Base-by-base conservation (phyloP, 1,140 invertebrate species). In the Pogonomyrmex barbatus region DNA sequence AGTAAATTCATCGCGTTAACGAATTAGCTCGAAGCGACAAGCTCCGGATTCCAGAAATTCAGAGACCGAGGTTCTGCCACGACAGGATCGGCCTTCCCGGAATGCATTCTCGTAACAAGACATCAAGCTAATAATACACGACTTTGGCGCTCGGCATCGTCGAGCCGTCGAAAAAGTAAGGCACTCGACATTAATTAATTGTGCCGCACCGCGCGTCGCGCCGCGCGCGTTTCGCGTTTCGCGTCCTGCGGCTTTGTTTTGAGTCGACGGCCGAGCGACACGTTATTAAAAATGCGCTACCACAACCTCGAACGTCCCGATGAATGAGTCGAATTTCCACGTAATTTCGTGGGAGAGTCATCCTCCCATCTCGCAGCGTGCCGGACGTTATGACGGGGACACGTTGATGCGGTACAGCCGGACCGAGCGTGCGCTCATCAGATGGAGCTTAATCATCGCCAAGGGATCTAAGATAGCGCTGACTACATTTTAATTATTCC, bases 401-500 rank as follows among this genome's bases (percentile, higher is more conserved):
- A 77, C n/a, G 39, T 33, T 63, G 76, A 88, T 52, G 58, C 56
- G 85, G 73, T 76, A 47, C 39, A 42, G 12, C 42, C 52, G 24
- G 50, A 39, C 36, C 63, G 10, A 85, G 87, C 65, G 67, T 60
- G 65, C 82, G 89, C 63, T 24, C 24, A 86, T 91, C 87, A 85
- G 87, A 91, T 85, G 85, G 62, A 75, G 45, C 86, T 90, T 92
- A 93, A 92, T 92, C 88, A 91, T 85, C 70, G 88, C 67, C 90
- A 54, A 76, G 79, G 87, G 87, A 93, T 93, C 91, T 92, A 36
- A 88, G 92, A 92, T 91, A 92, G 84, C 90, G 87, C 90, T 93
- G 92, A 93, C 90, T 92, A 90, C 91, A 76, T 92, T 93, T 93
- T 93, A 93, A 93, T 93, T 93, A 90, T 89, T 89, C 88, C 63